Base-by-base conservation (phyloP, 2,113 vertebrate species). In the Eublepharis macularius region DNA sequence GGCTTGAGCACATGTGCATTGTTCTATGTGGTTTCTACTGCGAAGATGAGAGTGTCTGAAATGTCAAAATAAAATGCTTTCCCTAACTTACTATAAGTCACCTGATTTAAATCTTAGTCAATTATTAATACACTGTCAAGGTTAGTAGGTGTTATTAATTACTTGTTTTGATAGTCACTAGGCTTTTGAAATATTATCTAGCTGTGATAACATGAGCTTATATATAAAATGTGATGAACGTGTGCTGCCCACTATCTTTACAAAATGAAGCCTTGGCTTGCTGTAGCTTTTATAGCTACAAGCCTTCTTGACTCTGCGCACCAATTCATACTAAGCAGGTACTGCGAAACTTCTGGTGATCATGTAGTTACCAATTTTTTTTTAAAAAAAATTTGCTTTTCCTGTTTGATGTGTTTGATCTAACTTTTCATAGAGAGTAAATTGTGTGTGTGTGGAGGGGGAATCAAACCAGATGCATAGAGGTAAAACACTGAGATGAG, bases 191-290 rank as follows among this genome's bases (percentile, higher is more conserved):
- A 41, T 60, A 66, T 76, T 66, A 36, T 32, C 85, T 87, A 57
- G 66, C 41, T 63, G 76, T 77, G 32, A 57, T 74, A 85, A 84
- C 11, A 60, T 39, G 43, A 11, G n/a, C 73, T 73, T 32, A 69
- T 84, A 79, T 87, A 88, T 90, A 87, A 41, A 84, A 87, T 70
- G 51, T 81, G 81, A 24, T 43, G 66, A 63, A 78, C 54, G 17
- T 73, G 6, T 80, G 73, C 77, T 86, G 45, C 11, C 81, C 60
- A 43, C 10, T 51, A 73, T 14, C 13, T 78, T 91, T 75, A 69
- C 70, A 54, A 93, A 83, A 87, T 87, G 87, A 90, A 90, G 41
- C 14, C 36, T 83, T 4, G 93, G 29, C 29, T 89, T 57, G 88
- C 72, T 57, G 49, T 88, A 70, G 49, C n/a, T 72, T 45, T 88